A percentile compares a stretch with the other conserved stretches of the same genome.
phyloP scores from a whole-genome alignment of 2,888 invertebrate genomes.

The Automeris io region DNA sequence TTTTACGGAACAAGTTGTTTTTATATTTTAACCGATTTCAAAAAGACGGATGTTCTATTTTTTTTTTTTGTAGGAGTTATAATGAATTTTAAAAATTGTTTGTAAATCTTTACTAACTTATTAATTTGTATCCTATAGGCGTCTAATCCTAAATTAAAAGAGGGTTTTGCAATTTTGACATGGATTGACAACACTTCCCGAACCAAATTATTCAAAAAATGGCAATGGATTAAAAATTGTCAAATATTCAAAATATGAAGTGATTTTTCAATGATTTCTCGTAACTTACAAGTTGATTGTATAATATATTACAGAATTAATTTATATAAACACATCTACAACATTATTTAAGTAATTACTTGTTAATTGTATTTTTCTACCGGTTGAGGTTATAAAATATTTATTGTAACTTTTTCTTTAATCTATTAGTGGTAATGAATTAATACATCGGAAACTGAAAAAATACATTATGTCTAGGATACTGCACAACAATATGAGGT shows the following conservation, averaged over 20 bases:
- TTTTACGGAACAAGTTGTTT: no score
- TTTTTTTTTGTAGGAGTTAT: no score
- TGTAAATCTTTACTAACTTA: no score
- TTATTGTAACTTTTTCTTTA: constrained; percentile 26
- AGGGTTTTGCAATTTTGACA: no score
- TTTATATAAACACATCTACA: constrained; percentile 27
- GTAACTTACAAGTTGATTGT: constrained; percentile 66
- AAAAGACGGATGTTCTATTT: no score
- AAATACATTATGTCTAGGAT: constrained; percentile 67
- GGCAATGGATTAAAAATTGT: no score
- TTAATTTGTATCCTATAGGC: no score
- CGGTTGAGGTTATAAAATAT: constrained; percentile 65
- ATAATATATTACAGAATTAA: constrained; percentile 42
- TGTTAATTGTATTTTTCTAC: constrained; percentile 36
- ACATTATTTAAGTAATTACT: constrained; percentile 33
- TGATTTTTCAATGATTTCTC: constrained; percentile 38
- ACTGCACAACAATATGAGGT: constrained; percentile 67
- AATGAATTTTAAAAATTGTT: no score
- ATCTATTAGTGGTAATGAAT: constrained; percentile 46
- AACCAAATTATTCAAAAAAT: no score
- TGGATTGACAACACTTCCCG: no score
- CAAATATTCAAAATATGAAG: constrained; percentile 54
- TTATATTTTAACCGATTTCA: no score
- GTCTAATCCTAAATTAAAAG: no score
- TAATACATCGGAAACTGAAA: constrained; percentile 37